Percentiles rank a stretch among this genome's conserved stretches.
Conservation (phyloP, 2,113 vertebrate species). For the Chunga burmeisteri region DNA sequence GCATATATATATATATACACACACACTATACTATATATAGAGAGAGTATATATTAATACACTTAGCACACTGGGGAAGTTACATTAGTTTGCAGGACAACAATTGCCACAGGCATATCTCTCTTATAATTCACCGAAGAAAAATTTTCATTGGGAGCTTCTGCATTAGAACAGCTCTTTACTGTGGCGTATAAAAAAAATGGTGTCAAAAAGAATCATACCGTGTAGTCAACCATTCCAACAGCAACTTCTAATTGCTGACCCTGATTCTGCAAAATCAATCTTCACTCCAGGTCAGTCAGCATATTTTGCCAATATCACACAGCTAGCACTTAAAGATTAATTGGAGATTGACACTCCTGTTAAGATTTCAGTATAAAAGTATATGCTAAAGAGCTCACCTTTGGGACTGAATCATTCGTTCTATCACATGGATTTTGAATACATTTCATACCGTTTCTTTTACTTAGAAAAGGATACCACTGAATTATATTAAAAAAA, state of each 20-base stretch:
- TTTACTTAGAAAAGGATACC: not conserved
- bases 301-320: not conserved
- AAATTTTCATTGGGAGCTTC: not conserved
- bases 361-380: not conserved
- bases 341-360: not conserved
- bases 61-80: not conserved
- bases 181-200: not conserved
- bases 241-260: not conserved
- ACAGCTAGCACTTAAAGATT: not conserved
- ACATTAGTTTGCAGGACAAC: not conserved
- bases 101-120: not conserved
- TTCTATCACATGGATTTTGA: not conserved
- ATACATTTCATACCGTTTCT: not conserved
- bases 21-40: rapidly evolving
- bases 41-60: not conserved
- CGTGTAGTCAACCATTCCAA: not conserved
- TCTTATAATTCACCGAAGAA: not conserved
- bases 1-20: not conserved
- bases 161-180: not conserved
- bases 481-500: not conserved
- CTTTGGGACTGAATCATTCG: not conserved
- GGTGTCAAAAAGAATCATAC: not conserved
- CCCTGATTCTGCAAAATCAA: not conserved
- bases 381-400: not conserved
- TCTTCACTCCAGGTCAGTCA: not conserved